Evolutionary conservation across 1,140 invertebrate species (phyloP), one percentile per base, ranked within the genome.

Genomic region (Neodiprion fabricii): DNA sequence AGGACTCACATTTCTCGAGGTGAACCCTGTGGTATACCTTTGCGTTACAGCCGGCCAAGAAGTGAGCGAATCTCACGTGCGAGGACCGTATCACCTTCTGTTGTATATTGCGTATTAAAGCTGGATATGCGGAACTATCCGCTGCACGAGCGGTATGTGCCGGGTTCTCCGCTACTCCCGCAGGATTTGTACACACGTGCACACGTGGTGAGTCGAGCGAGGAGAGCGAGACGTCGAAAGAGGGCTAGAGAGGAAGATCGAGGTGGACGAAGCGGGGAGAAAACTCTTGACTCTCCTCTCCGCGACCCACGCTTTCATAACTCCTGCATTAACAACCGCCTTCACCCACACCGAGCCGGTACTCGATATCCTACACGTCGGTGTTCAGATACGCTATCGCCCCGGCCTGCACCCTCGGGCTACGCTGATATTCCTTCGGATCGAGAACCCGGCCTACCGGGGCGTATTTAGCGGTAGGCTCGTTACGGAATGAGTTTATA

Each of bases 401-500:
- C n/a, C 53, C 11, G n/a, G n/a, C 53, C 28, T 40, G 28, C 53
- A 61, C 53, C 53, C 53, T 17, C 11, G n/a, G 53, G 53, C 53
- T 14, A 17, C 53, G 53, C 11, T 61, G 53, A 12, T 61, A 61
- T 61, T 61, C 53, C 53, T 12, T 61, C 9, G 53, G 53, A 61
- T 61, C 53, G 9, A 61, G 53, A 61, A 61, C 53, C 53, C 53
- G 9, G 53, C 53, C 5, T 61, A 61, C 53, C 53, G 53, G 53
- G 53, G 53, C 53, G 53, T 61, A 61, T 61, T 61, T 61, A 61
- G 53, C 53, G 53, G 53, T 61, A 61, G n/a, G 53, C 53, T 61
- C 53, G 53, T 61, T 61, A 61, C 53, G 53, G 53, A 61, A 61
- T 61, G 53, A 61, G 53, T 61, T 61, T 61, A 61, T 61, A 61